Base-by-base conservation (phyloP, 2,888 invertebrate species). In the Stenodema calcarata region DNA sequence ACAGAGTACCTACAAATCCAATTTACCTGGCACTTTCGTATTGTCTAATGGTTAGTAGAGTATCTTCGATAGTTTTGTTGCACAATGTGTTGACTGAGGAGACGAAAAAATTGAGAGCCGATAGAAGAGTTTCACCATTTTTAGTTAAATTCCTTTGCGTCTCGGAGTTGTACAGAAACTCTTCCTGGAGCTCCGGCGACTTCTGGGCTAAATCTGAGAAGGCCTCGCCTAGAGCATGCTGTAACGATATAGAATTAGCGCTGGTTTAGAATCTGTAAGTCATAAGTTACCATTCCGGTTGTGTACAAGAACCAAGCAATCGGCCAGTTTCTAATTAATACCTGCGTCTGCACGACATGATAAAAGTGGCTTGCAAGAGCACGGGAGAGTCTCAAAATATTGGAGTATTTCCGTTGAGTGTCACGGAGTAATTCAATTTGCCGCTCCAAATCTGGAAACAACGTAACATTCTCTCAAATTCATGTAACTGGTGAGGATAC, bases 11-110 rank as follows among this genome's bases (percentile, higher is more conserved):
- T n/a, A n/a, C 35, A 35, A 2, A 35, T 35, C 12, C n/a, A 62
- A 84, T 76, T 73, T 90, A 96, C 95, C 95, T 93, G 50, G 96
- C 94, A 87, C 93, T 93, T 92, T 96, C 96, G 91, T 95, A 96
- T 90, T 94, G 94, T 90, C 94, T 93, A 88, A 96, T 94, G 86
- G 96, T 96, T 88, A 94, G 92, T 89, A 96, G 92, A 1, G 96
- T 99, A 91, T 99, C 99, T 91, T 99, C 98, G 91, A 99, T 99
- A 70, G 99, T 99, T 92, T 98, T 98, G 92, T 98, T 96, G 92
- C 98, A 97, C 90, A 99, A 93, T 23, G 99, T 99, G 92, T 97
- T 96, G 84, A 99, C 96, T 41, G 98, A 96, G 80, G 97, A 98
- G 90, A 97, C 97, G 92, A 99, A 99, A 93, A 98, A 98, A 91